These are phyloP conservation scores for Barbus barbus DNA, from an alignment of 2,113 vertebrate genomes.

Conservation along the genomic window DNA sequence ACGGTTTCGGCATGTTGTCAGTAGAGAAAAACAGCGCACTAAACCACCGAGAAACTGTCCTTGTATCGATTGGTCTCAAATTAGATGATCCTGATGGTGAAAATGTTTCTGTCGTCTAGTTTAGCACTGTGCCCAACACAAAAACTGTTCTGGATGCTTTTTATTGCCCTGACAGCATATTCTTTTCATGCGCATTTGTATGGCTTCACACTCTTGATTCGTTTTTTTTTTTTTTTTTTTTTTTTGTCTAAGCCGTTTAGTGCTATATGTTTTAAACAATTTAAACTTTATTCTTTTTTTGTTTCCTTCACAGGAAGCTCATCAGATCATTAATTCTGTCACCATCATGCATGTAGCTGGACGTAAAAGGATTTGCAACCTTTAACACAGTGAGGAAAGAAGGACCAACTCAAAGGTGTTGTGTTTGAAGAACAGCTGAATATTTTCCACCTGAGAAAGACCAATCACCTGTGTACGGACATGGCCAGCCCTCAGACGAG, in stretches of 20 bases:
- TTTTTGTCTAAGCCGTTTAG: too few species aligned
- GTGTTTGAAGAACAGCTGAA: too few species aligned
- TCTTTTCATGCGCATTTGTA: neutral
- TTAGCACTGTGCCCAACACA: neutral
- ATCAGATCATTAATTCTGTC: constrained; percentile 54
- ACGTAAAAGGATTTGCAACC: constrained; percentile 60
- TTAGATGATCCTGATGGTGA: constrained; percentile 52
- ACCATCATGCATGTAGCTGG: constrained; percentile 67
- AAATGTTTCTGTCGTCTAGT: constrained; percentile 46
- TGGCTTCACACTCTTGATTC: neutral
- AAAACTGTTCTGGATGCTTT: neutral
- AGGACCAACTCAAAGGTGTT: constrained; percentile 42
- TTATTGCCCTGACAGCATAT: neutral
- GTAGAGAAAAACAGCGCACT: constrained; percentile 47
- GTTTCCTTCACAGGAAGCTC: constrained; percentile 57
- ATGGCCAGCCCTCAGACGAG: constrained; percentile 87
- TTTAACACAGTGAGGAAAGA: constrained; percentile 57
- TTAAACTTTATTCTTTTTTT: neutral
- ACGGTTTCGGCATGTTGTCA: constrained; percentile 71
- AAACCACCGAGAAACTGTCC: neutral
- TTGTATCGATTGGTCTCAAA: constrained; percentile 55
- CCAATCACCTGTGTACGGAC: constrained; percentile 57
- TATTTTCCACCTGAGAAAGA: constrained; percentile 33
- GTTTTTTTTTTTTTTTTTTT: too few species aligned
- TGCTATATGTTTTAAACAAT: neutral